phyloP scores from a whole-genome alignment of 1,140 invertebrate species.

The Mycetomoellerius zeteki region DNA sequence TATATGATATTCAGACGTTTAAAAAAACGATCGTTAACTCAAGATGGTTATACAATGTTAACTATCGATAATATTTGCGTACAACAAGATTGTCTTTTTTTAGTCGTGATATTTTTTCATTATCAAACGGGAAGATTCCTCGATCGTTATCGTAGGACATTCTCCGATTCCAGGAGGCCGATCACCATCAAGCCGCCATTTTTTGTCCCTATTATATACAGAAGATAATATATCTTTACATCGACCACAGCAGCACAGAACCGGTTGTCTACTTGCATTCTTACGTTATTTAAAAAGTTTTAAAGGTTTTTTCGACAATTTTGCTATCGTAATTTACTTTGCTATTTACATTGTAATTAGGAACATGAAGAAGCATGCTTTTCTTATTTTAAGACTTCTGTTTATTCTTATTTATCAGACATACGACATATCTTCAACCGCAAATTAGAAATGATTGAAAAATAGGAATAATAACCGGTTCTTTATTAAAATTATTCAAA shows the following conservation, averaged over 20 bases:
- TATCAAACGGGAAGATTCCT: background rate
- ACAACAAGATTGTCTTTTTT: background rate
- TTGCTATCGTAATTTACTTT: conserved; percentile 33
- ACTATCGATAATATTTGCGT: background rate
- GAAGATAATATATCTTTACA: conserved; percentile 51
- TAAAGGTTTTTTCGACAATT: conserved; percentile 35
- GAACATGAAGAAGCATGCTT: background rate
- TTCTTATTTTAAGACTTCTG: background rate
- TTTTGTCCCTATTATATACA: conserved; percentile 14
- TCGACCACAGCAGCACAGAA: conserved; percentile 26
- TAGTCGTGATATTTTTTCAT: conserved; percentile 21
- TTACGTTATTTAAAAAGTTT: conserved; percentile 54
- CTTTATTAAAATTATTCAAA: conserved; percentile 5
- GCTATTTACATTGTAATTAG: background rate
- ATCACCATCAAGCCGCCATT: conserved; percentile 22
- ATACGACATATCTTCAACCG: background rate
- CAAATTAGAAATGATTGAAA: conserved; percentile 5
- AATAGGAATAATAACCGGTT: background rate
- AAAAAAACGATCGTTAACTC: background rate
- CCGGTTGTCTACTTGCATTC: conserved; percentile 43
- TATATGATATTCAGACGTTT: background rate
- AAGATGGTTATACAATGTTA: background rate
- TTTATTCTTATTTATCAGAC: conserved; percentile 1
- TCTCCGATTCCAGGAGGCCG: conserved; percentile 35
- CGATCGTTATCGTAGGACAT: conserved; percentile 20